Evolutionary conservation across 2,113 vertebrate genomes (phyloP).

Genomic region (Pelodiscus sinensis): DNA sequence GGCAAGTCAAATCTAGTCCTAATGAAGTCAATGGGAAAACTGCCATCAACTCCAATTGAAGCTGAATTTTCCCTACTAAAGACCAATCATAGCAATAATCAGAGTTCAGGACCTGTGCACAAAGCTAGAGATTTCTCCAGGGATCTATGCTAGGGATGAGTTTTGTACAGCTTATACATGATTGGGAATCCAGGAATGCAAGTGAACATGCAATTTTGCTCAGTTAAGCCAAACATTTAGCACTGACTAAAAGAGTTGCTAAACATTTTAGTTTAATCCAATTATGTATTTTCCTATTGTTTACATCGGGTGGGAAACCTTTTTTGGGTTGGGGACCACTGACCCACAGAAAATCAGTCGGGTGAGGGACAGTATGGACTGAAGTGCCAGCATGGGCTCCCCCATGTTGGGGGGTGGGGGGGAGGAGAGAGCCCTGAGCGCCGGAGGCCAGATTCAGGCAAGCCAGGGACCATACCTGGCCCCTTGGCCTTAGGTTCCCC

Average conservation of each 20-base stretch:
- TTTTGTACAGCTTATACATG: background rate
- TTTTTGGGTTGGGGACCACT: too few relatives aligned
- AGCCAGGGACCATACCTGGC: too few relatives aligned
- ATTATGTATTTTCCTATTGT: background rate
- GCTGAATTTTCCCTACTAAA: background rate
- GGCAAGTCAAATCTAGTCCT: background rate
- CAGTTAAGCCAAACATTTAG: background rate
- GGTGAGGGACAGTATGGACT: too few relatives aligned
- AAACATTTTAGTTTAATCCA: background rate
- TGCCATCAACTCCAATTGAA: background rate
- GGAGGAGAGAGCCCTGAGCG: too few relatives aligned
- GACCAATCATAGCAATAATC: background rate
- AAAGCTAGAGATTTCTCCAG: background rate
- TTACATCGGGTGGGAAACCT: background rate
- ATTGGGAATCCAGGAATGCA: background rate
- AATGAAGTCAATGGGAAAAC: background rate
- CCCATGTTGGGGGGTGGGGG: too few relatives aligned
- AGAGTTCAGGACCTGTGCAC: background rate
- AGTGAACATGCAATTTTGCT: background rate
- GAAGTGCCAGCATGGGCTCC: too few relatives aligned
- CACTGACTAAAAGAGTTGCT: background rate
- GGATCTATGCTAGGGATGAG: background rate
- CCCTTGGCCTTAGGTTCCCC: too few relatives aligned
- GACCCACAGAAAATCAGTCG: too few relatives aligned
- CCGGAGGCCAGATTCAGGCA: too few relatives aligned